Base-by-base conservation (phyloP, 1,140 invertebrate genomes). In the Saccostrea glomerata region DNA sequence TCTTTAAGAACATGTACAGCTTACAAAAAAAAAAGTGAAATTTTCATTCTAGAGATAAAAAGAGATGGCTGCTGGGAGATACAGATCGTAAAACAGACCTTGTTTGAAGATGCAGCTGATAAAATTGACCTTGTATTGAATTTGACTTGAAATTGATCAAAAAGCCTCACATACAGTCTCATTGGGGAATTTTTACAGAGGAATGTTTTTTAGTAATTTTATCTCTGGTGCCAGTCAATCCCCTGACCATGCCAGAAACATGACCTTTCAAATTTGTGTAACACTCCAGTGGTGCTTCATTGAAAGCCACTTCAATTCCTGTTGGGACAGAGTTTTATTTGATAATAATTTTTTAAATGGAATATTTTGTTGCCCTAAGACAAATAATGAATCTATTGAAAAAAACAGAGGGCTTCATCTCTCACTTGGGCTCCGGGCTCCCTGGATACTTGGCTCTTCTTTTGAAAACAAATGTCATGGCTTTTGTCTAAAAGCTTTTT, bases 81-180 rank as follows among this genome's bases (percentile, higher is more conserved):
- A 77, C 23, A 77, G 70, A 77, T 77, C 70, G 30, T 77, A 77
- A 77, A 77, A 77, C 70, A 77, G 70, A 77, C 70, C 25, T 25
- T 77, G 70, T 77, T 77, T 77, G 70, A 77, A 77, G 70, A 77
- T 77, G 23, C 23, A 77, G 70, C 23, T 77, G 70, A 77, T 77
- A 77, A 77, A 77, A 77, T 77, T 77, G 70, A 77, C 70, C 70
- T 77, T 77, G 70, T 77, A 77, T 77, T 77, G 70, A 77, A 77
- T 77, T 77, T 77, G 70, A 77, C 70, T 77, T 77, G 25, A 77
- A 77, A 77, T 77, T 77, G 70, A 77, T 77, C 70, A 77, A 77
- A 77, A 77, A 36, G 13, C 70, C 70, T 77, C 7, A 25, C 70
- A 77, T 23, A 30, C 70, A 36, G 25, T 30, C 70, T 25, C 70